phyloP scores from a whole-genome alignment of 2,797 vertebrate genomes.

The Sternarchorhynchus goeldii region DNA sequence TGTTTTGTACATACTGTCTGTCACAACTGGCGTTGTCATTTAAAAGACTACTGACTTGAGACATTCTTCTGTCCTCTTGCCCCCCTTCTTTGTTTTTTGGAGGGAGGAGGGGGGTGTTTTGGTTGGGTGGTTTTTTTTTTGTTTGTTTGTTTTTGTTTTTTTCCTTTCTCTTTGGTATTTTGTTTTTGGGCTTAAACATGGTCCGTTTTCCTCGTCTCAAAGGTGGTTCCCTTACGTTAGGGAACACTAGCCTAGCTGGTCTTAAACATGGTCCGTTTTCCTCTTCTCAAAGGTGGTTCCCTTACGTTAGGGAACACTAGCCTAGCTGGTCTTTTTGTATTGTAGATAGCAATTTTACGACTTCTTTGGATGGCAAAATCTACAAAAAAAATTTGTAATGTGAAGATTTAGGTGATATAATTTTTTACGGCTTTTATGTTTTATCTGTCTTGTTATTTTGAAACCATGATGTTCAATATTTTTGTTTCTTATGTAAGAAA shows the following conservation, averaged over 20 bases:
- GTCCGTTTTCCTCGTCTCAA: constrained; percentile 68
- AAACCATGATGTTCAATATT: constrained; percentile 80
- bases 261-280: constrained; percentile 75
- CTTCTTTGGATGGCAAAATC: constrained; percentile 83
- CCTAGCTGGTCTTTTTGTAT: constrained; percentile 92
- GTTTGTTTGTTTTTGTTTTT: constrained; percentile 2
- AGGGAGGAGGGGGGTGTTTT: too few relatives aligned
- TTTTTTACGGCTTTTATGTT: constrained; percentile 90
- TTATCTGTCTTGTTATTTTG: constrained; percentile 77
- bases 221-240: constrained; percentile 71
- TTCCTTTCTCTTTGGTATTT: constrained; percentile 72
- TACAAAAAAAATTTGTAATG: constrained; percentile 80
- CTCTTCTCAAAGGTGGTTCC: constrained; percentile 70
- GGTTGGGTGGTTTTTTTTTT: too few relatives aligned
- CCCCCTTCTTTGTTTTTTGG: constrained; percentile 8
- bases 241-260: constrained; percentile 89
- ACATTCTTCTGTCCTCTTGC: constrained; percentile 49
- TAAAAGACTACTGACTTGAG: constrained; percentile 98
- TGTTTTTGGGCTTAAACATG: constrained; percentile 83
- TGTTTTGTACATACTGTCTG: constrained; percentile 95
- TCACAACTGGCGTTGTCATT: constrained; percentile 92
- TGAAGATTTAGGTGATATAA: constrained; percentile 87
- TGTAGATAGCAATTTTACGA: constrained; percentile 91
- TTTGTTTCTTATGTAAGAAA: constrained; percentile 85
- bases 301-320: constrained; percentile 80